A percentile compares a stretch with the other conserved stretches of the same genome.
These are phyloP conservation scores for Carpatolechia fugitivella DNA, from an alignment of 2,888 invertebrate species.

Conservation along the genomic window DNA sequence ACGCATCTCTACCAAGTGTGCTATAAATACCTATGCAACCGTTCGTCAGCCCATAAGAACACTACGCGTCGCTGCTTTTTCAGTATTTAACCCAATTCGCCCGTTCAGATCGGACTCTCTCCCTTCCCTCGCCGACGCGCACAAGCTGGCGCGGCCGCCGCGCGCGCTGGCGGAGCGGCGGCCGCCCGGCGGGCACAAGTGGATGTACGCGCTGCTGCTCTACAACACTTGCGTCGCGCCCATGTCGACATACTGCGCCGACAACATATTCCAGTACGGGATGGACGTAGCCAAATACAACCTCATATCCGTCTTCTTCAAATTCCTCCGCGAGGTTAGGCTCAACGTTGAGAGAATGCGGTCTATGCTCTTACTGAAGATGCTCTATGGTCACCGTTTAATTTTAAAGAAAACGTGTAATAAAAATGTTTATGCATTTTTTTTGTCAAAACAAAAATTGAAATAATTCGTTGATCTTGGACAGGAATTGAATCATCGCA, in stretches of 20 bases:
- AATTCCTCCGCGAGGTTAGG: conserved; percentile 61
- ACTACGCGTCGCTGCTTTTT: too few species aligned
- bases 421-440: neutral
- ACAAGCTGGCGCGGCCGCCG: conserved; percentile 25
- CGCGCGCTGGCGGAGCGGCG: conserved; percentile 30
- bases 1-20: too few species aligned
- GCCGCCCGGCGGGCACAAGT: conserved; percentile 58
- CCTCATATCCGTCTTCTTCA: conserved; percentile 49
- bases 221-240: conserved; percentile 69
- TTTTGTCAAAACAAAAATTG: too few species aligned
- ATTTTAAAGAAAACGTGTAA: neutral
- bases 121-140: too few species aligned
- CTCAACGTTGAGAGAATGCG: conserved; percentile 31
- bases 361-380: conserved; percentile 66
- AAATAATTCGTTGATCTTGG: too few species aligned
- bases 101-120: conserved; percentile 41
- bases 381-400: neutral
- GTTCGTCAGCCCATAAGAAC: too few species aligned
- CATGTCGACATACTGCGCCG: conserved; percentile 65
- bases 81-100: too few species aligned
- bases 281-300: conserved; percentile 69
- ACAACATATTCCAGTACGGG: conserved; percentile 62
- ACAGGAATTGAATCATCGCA: too few species aligned
- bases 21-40: too few species aligned
- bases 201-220: conserved; percentile 65